Percentiles rank a stretch among this genome's conserved stretches.
These are phyloP conservation scores for Andrena camellia DNA, from an alignment of 2,888 invertebrate species.

Conservation along the genomic window DNA sequence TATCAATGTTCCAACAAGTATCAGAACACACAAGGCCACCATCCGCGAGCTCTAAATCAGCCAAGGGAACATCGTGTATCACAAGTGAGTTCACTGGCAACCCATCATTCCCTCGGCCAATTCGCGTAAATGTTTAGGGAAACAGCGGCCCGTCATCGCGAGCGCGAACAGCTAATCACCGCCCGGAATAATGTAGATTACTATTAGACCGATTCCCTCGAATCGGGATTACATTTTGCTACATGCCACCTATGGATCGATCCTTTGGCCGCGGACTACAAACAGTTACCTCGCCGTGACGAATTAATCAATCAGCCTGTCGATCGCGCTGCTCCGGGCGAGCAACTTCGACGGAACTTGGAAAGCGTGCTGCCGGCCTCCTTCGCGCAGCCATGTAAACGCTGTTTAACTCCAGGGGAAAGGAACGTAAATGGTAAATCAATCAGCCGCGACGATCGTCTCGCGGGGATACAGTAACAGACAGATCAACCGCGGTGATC, in stretches of 20 bases:
- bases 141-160: conserved; percentile 7
- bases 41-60: conserved; percentile 6
- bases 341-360: conserved; percentile 14
- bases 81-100: not conserved
- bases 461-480: conserved; percentile 26
- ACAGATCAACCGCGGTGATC: not conserved
- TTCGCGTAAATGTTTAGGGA: conserved; percentile 45
- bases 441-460: conserved; percentile 42
- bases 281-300: conserved; percentile 20
- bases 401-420: conserved; percentile 35
- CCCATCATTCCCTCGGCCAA: not conserved
- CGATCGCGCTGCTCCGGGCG: conserved; percentile 17
- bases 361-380: not conserved
- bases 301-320: conserved; percentile 48
- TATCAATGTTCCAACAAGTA: not conserved
- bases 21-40: not conserved
- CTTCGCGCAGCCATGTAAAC: conserved; percentile 26
- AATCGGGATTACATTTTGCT: conserved; percentile 38
- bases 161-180: conserved; percentile 43
- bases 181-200: conserved; percentile 45
- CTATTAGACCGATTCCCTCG: conserved; percentile 12
- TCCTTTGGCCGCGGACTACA: not conserved
- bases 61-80: not conserved
- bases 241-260: conserved; percentile 19
- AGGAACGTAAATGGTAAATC: conserved; percentile 40